Evolutionary conservation across 2,113 vertebrate genomes (phyloP), one percentile per base, ranked within the genome.

Genomic region (Acrocephalus arundinaceus): DNA sequence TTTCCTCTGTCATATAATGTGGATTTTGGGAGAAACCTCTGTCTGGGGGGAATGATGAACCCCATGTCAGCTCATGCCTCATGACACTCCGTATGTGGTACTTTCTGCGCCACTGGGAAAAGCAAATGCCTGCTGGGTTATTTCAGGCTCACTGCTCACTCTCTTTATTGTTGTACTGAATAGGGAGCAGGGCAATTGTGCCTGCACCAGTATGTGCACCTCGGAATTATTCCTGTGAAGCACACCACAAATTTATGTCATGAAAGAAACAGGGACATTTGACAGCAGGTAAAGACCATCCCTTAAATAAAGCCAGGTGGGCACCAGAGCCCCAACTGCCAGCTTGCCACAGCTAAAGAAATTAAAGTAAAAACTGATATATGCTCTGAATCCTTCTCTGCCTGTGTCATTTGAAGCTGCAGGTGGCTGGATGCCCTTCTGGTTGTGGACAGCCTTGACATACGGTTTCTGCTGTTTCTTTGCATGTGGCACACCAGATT

Each of bases 1-100:
- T 23, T 1, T 1, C 30, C 49, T 85, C 39, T n/a, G 65, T 33
- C 21, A 25, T 8, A 1, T 2, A n/a, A 17, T 2, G 3, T 0
- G 2, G 49, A 30, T 48, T 43, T 65, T 4, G 35, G 54, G 54
- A 19, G 35, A 8, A 75, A 49, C 5, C 13, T 82, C 27, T 62
- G 16, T 22, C 61, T 55, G 22, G 48, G 82, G 51, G 20, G 27
- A 39, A 33, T 7, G 33, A 19, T 61, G 65, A 57, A 0, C 41
- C 6, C 55, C 7, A 12, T 24, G 30, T 16, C 15, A 45, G 17
- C 61, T 71, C 4, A 0, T 62, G 39, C 43, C 28, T 33, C 24
- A 9, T 11, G 58, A 9, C 25, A 67, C 17, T 19, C 21, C 57
- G 45, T 1, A 28, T 15, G 25, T 46, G 66, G 15, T 25, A 3